Evolutionary conservation across 2,113 vertebrate species (phyloP).

Genomic region (Hippocampus comes): DNA sequence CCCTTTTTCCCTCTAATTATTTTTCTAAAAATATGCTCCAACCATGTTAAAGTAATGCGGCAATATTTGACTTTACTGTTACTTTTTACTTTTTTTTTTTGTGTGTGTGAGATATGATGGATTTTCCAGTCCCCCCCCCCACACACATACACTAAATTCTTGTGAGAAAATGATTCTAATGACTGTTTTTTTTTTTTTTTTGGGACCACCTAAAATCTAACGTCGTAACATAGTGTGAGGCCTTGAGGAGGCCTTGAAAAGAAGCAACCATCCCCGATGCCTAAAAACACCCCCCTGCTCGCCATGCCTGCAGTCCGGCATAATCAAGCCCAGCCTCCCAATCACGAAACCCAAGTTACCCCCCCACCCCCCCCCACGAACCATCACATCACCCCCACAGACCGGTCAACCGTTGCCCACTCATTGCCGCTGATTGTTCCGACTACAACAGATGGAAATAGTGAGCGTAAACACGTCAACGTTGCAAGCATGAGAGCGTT

Average conservation of each 20-base stretch:
- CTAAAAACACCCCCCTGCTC: background rate
- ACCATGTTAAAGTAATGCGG: too few relatives aligned
- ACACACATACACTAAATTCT: background rate
- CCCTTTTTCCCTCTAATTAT: too few relatives aligned
- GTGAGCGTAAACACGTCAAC: constrained; percentile 78
- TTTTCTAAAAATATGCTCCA: too few relatives aligned
- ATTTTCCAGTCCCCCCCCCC: too few relatives aligned
- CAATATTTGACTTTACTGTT: too few relatives aligned
- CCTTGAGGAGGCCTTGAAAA: constrained; percentile 65
- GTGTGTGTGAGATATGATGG: too few relatives aligned
- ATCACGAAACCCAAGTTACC: constrained; percentile 75
- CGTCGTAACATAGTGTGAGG: background rate
- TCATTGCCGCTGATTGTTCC: constrained; percentile 73
- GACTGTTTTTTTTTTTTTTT: background rate
- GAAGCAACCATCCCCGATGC: constrained; percentile 49
- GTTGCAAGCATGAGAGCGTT: constrained; percentile 54
- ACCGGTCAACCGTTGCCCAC: constrained; percentile 38
- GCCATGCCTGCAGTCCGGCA: constrained; percentile 27
- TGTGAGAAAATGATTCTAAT: background rate
- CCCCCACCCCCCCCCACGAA: constrained; percentile 33
- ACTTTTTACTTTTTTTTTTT: too few relatives aligned
- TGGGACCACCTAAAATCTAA: background rate
- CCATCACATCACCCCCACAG: constrained; percentile 19
- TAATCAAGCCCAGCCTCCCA: constrained; percentile 76
- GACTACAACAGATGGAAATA: constrained; percentile 79